Base-by-base conservation (phyloP, 2,888 invertebrate species). In the Drosophila pegasa region DNA sequence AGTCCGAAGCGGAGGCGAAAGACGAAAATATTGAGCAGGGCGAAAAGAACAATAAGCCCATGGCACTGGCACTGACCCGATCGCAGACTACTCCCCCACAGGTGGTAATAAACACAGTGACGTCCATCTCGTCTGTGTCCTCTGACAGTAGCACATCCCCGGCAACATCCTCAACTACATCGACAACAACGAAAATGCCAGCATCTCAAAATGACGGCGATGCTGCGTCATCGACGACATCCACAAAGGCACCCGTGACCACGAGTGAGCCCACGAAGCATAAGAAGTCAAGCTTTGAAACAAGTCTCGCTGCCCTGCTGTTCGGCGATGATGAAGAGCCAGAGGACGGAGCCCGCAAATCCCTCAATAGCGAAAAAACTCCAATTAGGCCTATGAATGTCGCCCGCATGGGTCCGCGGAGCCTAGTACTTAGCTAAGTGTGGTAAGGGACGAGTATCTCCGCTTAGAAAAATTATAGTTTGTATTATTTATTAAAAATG, bases 271-370 rank as follows among this genome's bases (percentile, higher is more conserved):
- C 84, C n/a, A 68, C 78, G 10, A 57, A 50, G 56, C 77, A 85
- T 33, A 91, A 89, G 27, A 92, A 92, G 67, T 88, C 92, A 6
- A 84, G 82, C 35, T 90, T 92, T 48, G 92, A 92, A 71, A 91
- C 92, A 0, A 92, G 92, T 43, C 78, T 92, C 29, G 92, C 90
- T 7, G 91, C 92, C 3, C 64, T 92, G n/a, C 89, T 92, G 6
- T 92, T 92, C 54, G 92, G 92, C 5, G 92, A 92, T 22, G 91
- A 90, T 43, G 90, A 89, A 41, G 78, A 80, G 16, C 80, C 83
- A 9, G 88, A 85, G 27, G 80, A 87, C 3, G 75, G 79, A 5
- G 87, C 80, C 3, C 83, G 88, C 7, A 86, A 82, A 18, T 37
- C 87, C 6, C 18, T 45, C 3, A 80, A 82, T 25, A 41, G 48